Base-by-base conservation (phyloP, 2,888 invertebrate species). In the Bombylius major region DNA sequence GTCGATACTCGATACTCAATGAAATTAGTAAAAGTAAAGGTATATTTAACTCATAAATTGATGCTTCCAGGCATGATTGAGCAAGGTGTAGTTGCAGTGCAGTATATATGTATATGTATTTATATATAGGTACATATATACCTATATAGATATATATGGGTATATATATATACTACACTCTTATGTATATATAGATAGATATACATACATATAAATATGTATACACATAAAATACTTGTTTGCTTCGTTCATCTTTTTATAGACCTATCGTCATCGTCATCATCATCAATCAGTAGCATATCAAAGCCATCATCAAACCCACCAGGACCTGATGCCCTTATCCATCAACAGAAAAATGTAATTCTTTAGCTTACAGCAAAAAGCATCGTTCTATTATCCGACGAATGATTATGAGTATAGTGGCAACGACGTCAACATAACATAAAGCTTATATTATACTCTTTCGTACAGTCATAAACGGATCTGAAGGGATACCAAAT, bases 1-100 rank as follows among this genome's bases (percentile, higher is more conserved):
- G 39, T 42, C 39, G 11, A 42, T 11, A n/a, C 23, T 42, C 39
- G 11, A 42, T 11, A n/a, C 23, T 31, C 47, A 47, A 13, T 31
- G 47, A 13, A 23, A 45, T 34, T 23, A 44, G 49, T 45, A 58
- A 60, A 58, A 61, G 60, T 58, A 61, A 62, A 61, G 62, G 62
- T 61, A 61, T 61, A 61, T 61, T 62, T 58, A 58, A 59, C 58
- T 60, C 61, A 58, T 58, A 61, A 62, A 61, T 60, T 61, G 60
- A 59, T 59, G 61, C 62, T 61, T 59, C 60, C 56, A 62, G 62
- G 62, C 62, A 62, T 62, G 62, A 62, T 62, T 62, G 62, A 62
- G 62, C 50, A 54, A 50, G 54, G 8, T 36, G 39, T 42, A 42
- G 23, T 23, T 23, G 23, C 12, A 42, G 4, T 9, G 5, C 36